phyloP scores from a whole-genome alignment of 92 coral and sea anemone species.

The Plumapathes pennacea region DNA sequence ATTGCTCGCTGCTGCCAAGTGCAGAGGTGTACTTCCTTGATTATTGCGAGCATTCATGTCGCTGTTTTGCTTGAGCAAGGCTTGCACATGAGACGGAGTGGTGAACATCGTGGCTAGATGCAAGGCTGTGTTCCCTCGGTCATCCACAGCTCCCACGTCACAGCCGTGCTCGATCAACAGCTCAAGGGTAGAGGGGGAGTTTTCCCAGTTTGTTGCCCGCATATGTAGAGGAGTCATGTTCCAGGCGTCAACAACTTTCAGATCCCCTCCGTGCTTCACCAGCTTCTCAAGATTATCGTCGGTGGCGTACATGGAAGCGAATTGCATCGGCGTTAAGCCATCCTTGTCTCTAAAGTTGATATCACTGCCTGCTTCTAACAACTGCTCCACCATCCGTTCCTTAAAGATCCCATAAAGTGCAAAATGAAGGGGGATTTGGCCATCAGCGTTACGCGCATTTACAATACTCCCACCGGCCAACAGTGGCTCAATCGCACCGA shows the following conservation, averaged over 20 bases:
- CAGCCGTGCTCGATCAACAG: constrained; percentile 28
- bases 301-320: no score
- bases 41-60: constrained; percentile 23
- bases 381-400: constrained; percentile 30
- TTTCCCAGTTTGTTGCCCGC: constrained; percentile 24
- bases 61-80: constrained; percentile 19
- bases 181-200: constrained; percentile 20
- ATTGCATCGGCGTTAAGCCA: constrained; percentile 12
- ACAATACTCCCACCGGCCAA: constrained; percentile 9
- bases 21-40: constrained; percentile 52
- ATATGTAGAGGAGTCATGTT: constrained; percentile 55
- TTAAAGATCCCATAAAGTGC: constrained; percentile 30
- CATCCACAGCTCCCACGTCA: constrained; percentile 27
- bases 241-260: constrained; percentile 30
- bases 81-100: no score
- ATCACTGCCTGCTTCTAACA: no score
- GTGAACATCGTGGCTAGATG: not conserved
- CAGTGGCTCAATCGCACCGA: not conserved
- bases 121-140: not conserved
- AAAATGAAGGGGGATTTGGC: constrained; percentile 11
- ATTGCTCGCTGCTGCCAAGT: no score
- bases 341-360: constrained; percentile 13
- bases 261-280: constrained; percentile 39
- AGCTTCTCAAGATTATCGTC: no score
- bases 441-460: not conserved